phyloP scores from a whole-genome alignment of 2,797 vertebrate species.

The Catharus ustulatus region DNA sequence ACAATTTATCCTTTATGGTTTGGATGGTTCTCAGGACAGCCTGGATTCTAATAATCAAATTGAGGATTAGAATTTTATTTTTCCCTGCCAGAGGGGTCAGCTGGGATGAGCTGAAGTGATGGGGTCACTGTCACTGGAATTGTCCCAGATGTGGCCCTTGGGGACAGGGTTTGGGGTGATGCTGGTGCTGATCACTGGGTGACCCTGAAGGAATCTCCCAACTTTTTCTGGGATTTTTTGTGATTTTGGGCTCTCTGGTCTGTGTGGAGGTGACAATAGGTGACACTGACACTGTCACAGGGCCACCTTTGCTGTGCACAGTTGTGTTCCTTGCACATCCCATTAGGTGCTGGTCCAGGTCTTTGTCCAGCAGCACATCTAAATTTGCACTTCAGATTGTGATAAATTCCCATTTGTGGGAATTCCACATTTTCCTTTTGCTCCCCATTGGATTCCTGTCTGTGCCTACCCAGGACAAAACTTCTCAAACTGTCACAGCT shows the following conservation, averaged over 20 bases:
- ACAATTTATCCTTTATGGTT: neutral
- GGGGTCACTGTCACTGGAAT: neutral
- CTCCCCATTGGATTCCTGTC: neutral
- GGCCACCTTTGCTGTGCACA: neutral
- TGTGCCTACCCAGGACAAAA: neutral
- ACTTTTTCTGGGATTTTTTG: neutral
- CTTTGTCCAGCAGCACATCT: neutral
- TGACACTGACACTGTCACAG: rapidly evolving
- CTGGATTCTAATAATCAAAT: neutral
- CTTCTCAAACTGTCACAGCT: neutral
- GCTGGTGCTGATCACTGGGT: neutral
- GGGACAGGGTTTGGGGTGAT: neutral
- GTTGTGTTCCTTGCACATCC: neutral
- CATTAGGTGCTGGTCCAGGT: neutral
- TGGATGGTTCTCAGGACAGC: neutral
- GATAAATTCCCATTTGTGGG: neutral
- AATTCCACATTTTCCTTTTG: neutral
- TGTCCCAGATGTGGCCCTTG: neutral
- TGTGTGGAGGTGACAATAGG: neutral
- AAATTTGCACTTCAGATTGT: neutral
- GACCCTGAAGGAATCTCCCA: neutral
- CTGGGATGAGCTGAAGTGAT: neutral
- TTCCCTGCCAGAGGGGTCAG: rapidly evolving
- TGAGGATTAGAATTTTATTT: neutral
- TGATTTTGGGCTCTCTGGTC: neutral